phyloP scores from a whole-genome alignment of 2,113 vertebrate species.

The Cebidichthys violaceus region DNA sequence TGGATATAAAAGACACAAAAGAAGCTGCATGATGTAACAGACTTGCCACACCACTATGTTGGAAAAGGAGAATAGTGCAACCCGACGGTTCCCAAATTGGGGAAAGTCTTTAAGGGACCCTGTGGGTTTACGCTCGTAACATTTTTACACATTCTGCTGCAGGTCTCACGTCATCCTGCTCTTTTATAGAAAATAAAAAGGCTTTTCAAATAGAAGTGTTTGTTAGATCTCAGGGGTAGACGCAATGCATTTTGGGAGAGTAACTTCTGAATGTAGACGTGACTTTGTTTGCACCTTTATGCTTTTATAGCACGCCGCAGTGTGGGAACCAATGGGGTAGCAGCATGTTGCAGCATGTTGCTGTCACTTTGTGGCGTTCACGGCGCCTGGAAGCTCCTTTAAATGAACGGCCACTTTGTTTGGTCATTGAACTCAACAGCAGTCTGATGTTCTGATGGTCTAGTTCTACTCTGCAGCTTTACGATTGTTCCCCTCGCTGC shows the following conservation, averaged over 20 bases:
- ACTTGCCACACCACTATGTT: background rate
- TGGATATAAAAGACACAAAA: background rate
- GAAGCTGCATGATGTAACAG: too few relatives aligned
- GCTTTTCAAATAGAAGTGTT: conserved; percentile 3
- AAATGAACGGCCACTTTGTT: background rate
- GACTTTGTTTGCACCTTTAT: background rate
- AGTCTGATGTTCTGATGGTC: background rate
- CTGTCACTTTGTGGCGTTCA: background rate
- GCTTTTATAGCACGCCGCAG: background rate
- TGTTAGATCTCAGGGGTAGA: background rate
- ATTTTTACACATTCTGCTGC: background rate
- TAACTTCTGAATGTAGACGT: background rate
- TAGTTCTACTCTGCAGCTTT: background rate
- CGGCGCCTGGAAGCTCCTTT: background rate
- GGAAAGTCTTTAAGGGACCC: background rate
- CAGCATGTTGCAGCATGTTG: background rate
- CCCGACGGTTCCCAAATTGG: background rate
- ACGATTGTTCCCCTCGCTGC: background rate
- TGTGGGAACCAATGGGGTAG: background rate
- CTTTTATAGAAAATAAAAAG: background rate
- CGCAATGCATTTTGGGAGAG: background rate
- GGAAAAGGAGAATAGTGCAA: background rate
- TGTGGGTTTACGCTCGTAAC: background rate
- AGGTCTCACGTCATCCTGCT: background rate
- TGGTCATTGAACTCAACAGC: background rate